phyloP scores from a whole-genome alignment of 2,113 vertebrate species.

The Lutjanus erythropterus region DNA sequence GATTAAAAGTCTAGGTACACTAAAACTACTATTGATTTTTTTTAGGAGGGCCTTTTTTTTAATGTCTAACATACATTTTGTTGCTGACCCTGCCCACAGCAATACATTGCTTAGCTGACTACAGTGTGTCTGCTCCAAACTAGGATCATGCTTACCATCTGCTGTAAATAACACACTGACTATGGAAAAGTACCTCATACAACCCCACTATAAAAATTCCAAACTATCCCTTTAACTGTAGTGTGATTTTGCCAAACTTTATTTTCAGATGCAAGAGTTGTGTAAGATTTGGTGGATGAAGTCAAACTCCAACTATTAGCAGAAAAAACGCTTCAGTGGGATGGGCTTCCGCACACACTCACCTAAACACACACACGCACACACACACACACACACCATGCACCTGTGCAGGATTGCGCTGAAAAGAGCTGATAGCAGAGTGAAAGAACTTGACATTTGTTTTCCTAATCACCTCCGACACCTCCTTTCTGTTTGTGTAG shows the following conservation, averaged over 20 bases:
- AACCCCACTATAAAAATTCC: too few species aligned
- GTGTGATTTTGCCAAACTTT: background rate
- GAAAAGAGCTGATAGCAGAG: slow-evolving; percentile 67
- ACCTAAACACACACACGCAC: slow-evolving; percentile 28
- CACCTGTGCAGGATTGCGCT: slow-evolving; percentile 65
- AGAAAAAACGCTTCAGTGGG: background rate
- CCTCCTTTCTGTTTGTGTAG: slow-evolving; percentile 72
- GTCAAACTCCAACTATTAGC: slow-evolving; percentile 18
- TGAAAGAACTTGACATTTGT: slow-evolving; percentile 77
- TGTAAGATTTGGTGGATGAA: slow-evolving; percentile 5
- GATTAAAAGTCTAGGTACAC: too few species aligned
- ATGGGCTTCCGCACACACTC: slow-evolving; percentile 37
- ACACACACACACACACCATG: slow-evolving; percentile 26
- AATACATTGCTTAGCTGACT: too few species aligned
- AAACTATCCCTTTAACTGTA: background rate
- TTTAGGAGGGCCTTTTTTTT: too few species aligned
- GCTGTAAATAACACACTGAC: too few species aligned
- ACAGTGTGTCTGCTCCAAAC: too few species aligned
- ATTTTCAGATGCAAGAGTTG: background rate
- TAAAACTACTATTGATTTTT: too few species aligned
- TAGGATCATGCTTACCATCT: too few species aligned
- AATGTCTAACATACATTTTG: too few species aligned
- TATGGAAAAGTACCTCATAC: too few species aligned
- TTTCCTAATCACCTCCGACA: slow-evolving; percentile 73
- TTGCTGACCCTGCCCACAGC: too few species aligned